Evolutionary conservation across 1,140 invertebrate species (phyloP).

Genomic region (Bombus sibiricus): DNA sequence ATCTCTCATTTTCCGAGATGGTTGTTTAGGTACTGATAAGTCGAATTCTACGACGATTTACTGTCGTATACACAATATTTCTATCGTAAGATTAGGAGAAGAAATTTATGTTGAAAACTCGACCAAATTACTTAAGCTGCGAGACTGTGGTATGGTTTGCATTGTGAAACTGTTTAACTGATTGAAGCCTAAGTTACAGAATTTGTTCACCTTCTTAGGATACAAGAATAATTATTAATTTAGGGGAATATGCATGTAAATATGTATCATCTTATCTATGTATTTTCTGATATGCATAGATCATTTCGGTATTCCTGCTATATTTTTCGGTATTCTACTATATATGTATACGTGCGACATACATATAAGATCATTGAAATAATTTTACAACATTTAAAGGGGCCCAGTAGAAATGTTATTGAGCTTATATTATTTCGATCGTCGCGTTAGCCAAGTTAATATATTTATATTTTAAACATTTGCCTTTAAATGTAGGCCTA

Average conservation of each 20-base stretch:
- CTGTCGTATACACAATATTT: slow-evolving; percentile 27
- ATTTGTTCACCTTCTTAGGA: background rate
- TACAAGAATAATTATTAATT: background rate
- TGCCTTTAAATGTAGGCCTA: slow-evolving; percentile 16
- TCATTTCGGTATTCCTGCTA: background rate
- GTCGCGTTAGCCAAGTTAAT: background rate
- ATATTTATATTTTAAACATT: background rate
- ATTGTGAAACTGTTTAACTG: slow-evolving; percentile 45
- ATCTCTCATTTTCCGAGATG: slow-evolving; percentile 35
- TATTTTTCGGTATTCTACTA: background rate
- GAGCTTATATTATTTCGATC: background rate
- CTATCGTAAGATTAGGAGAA: slow-evolving; percentile 53
- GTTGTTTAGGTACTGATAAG: slow-evolving; percentile 40
- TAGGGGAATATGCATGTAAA: slow-evolving; percentile 1
- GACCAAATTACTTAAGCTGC: slow-evolving; percentile 63
- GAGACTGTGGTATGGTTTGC: slow-evolving; percentile 63
- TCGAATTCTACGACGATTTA: slow-evolving; percentile 21
- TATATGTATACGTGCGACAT: background rate
- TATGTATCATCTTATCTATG: background rate
- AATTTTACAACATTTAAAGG: too few relatives aligned
- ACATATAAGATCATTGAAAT: background rate
- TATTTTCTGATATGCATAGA: background rate
- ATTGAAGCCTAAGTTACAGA: slow-evolving; percentile 1
- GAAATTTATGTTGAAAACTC: slow-evolving; percentile 46
- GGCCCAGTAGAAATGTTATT: background rate